Base-by-base conservation (phyloP, 2,888 invertebrate genomes). In the Allacma fusca region DNA sequence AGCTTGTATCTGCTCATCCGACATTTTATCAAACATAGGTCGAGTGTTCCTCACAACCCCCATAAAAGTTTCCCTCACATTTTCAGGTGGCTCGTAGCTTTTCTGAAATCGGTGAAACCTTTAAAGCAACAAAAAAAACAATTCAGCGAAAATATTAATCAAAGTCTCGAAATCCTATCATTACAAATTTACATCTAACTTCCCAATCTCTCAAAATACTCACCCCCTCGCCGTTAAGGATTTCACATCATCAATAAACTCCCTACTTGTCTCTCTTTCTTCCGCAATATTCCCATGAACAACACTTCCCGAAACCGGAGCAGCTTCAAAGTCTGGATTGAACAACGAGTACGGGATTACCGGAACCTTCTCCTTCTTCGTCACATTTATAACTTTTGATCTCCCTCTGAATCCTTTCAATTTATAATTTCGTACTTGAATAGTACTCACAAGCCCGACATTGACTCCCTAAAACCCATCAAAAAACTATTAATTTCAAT, bases 61-160 rank as follows among this genome's bases (percentile, higher is more conserved):
- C 4, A 89, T 85, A 13, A 97, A 87, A 78, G 89, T 90, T 7
- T 89, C 88, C 9, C 88, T 88, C 2, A 91, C 91, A 86, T 95
- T 90, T 13, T 85, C 81, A 0, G 93, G 91, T 19, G 97, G 95
- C 0, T 87, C 86, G 87, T 97, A 97, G 1, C 92, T 88, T 85
- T 92, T 92, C 79, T 90, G 90, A 0, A 93, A 89, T 2, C 95
- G 90, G 50, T 94, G 87, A 86, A 95, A 95, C 74, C 95, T 94
- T 85, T 40, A 88, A 87, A 69, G 12, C 16, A 40, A 34, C 5
- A 28, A 50, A 2, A 12, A 13, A 2, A 12, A 19, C 50, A 50
- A 19, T 13, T 50, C 19, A 50, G 2, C 19, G 19, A 19, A n/a
- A 9, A 50, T 5, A 50, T 9, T 50, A 50, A 50, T 16, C 19